Evolutionary conservation across 2,888 invertebrate genomes (phyloP).

Genomic region (Caradrina kadenii): DNA sequence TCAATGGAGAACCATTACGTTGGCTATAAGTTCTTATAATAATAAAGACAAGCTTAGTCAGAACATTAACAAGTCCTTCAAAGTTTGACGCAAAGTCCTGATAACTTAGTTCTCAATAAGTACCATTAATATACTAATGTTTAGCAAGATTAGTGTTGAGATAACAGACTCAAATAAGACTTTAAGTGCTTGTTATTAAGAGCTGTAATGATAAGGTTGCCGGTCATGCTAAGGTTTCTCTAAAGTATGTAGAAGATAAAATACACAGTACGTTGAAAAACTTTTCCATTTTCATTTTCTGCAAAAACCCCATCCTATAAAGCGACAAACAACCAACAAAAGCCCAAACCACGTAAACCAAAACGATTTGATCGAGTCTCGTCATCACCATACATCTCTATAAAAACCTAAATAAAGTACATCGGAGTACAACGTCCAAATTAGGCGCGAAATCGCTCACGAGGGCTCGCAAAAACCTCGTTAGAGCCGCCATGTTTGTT

Average conservation of each 20-base stretch:
- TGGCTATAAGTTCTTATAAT: not conserved
- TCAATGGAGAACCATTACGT: not conserved
- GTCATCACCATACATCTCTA: conserved; percentile 55
- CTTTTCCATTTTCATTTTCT: too few species aligned
- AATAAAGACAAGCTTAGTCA: conserved; percentile 5
- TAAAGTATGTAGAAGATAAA: too few species aligned
- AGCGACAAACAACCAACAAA: conserved; percentile 15
- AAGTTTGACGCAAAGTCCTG: conserved; percentile 16
- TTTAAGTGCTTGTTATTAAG: not conserved
- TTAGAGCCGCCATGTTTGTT: conserved; percentile 89
- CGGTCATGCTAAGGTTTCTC: too few species aligned
- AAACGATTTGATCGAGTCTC: conserved; percentile 36
- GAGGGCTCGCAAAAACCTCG: conserved; percentile 88
- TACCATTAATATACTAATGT: conserved; percentile 6
- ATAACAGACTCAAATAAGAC: not conserved
- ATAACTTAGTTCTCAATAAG: conserved; percentile 7
- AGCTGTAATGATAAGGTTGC: too few species aligned
- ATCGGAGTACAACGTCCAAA: conserved; percentile 79
- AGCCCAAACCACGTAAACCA: conserved; percentile 28
- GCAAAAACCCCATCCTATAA: conserved; percentile 19
- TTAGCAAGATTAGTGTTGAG: not conserved
- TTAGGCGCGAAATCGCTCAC: conserved; percentile 90
- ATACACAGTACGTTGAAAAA: too few species aligned
- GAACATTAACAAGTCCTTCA: conserved; percentile 27
- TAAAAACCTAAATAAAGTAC: conserved; percentile 75